These are phyloP conservation scores for Synanthedon formicaeformis DNA, from an alignment of 2,888 invertebrate species.

Conservation along the genomic window DNA sequence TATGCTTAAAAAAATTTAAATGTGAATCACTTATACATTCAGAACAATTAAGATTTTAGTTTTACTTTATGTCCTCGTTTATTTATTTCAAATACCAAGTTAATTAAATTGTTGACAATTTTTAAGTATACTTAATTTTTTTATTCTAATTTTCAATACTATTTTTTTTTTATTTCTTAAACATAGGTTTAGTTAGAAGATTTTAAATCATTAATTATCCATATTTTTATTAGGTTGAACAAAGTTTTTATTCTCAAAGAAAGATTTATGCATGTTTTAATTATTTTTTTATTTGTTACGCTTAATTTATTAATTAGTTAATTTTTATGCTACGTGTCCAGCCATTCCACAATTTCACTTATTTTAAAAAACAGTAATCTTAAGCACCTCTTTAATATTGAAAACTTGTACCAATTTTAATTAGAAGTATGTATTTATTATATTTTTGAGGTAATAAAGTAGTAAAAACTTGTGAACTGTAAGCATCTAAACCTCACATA, in stretches of 20 bases:
- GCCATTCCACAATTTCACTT: no score
- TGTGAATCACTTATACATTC: not conserved
- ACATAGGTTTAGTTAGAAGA: not conserved
- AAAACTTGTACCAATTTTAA: no score
- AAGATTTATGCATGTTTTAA: constrained; percentile 7
- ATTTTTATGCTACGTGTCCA: not conserved
- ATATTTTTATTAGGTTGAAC: not conserved
- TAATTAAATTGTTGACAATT: no score
- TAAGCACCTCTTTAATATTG: no score
- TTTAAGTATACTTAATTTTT: not conserved
- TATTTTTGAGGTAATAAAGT: no score
- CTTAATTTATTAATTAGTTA: not conserved
- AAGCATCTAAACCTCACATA: no score
- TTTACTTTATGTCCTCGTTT: no score
- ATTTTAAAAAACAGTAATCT: no score
- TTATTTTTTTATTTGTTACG: constrained; percentile 2
- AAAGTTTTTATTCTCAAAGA: not conserved
- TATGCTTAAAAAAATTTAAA: not conserved
- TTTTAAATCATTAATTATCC: constrained; percentile 1
- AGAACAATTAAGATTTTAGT: no score
- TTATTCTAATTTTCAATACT: not conserved
- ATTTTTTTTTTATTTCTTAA: not conserved
- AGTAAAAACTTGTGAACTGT: no score
- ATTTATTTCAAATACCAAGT: no score
- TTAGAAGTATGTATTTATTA: no score